A percentile compares a stretch with the other conserved stretches of the same genome.
Evolutionary conservation across 1,140 invertebrate genomes (phyloP).

Genomic region (Bathynomus jamesi): DNA sequence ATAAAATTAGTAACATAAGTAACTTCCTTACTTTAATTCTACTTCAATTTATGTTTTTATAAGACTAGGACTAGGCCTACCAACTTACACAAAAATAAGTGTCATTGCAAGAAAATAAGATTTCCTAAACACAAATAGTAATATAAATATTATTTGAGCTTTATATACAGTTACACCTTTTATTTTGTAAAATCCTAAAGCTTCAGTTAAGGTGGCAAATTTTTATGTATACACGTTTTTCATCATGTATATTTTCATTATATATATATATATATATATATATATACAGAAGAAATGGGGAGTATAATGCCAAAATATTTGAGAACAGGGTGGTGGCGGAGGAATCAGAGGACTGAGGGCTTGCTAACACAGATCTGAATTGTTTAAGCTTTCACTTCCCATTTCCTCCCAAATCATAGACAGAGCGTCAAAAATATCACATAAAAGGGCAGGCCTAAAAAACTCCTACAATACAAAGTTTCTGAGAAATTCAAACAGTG

Average conservation of each 20-base stretch:
- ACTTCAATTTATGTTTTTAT: too few relatives aligned
- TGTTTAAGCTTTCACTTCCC: neutral
- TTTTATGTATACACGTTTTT: neutral
- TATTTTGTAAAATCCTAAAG: neutral
- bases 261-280: conserved; percentile 3
- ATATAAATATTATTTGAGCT: neutral
- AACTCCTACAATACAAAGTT: neutral
- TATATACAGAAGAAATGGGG: too few relatives aligned
- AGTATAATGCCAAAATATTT: too few relatives aligned
- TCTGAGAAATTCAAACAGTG: too few relatives aligned
- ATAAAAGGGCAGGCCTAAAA: neutral
- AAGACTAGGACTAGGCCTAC: neutral
- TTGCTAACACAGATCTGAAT: too few relatives aligned
- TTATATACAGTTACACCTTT: neutral
- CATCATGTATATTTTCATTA: too few relatives aligned
- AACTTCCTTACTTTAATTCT: too few relatives aligned
- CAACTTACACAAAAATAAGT: neutral
- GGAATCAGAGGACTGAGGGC: too few relatives aligned
- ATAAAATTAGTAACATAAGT: neutral
- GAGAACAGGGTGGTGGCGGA: too few relatives aligned
- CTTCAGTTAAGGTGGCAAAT: neutral
- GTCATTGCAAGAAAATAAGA: neutral
- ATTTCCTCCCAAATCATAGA: neutral
- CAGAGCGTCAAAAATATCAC: neutral
- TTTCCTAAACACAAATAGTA: neutral